phyloP scores from a whole-genome alignment of 2,888 invertebrate species.

The Pogonocherus hispidulus region DNA sequence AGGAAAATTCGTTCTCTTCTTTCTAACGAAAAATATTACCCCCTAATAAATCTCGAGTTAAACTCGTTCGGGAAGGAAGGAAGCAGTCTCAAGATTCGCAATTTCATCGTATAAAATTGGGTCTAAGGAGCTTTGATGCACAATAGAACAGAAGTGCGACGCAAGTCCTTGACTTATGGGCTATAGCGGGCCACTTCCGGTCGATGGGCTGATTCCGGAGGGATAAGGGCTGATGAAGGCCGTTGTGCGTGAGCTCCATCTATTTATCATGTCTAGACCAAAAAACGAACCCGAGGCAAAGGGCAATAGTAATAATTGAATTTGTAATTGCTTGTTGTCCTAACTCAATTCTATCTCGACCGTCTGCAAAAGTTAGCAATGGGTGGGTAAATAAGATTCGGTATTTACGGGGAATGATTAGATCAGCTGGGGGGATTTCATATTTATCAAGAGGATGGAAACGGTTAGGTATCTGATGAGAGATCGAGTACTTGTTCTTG shows the following conservation, averaged over 20 bases:
- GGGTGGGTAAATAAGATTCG: slow-evolving; percentile 1
- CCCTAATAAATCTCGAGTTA: slow-evolving; percentile 29
- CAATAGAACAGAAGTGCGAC: slow-evolving; percentile 40
- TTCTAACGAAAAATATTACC: slow-evolving; percentile 25
- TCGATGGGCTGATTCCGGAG: slow-evolving; percentile 35
- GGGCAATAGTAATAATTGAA: slow-evolving; percentile 35
- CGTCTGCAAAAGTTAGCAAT: neutral
- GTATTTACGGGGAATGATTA: no score
- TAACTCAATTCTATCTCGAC: slow-evolving; percentile 10
- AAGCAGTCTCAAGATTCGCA: slow-evolving; percentile 35
- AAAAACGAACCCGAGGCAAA: slow-evolving; percentile 28
- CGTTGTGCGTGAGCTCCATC: slow-evolving; percentile 37
- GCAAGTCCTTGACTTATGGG: slow-evolving; percentile 38
- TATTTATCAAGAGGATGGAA: neutral
- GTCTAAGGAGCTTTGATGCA: slow-evolving; percentile 35
- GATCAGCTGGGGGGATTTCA: neutral
- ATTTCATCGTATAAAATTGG: slow-evolving; percentile 37
- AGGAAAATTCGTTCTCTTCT: slow-evolving; percentile 16
- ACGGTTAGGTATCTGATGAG: no score
- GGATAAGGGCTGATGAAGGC: slow-evolving; percentile 41
- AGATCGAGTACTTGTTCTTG: no score
- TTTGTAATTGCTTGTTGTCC: slow-evolving; percentile 34
- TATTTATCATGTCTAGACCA: slow-evolving; percentile 37
- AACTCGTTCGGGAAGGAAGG: slow-evolving; percentile 37
- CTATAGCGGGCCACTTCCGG: slow-evolving; percentile 37